Conservation (phyloP, 1,140 invertebrate species). For the Gryon sp. region DNA sequence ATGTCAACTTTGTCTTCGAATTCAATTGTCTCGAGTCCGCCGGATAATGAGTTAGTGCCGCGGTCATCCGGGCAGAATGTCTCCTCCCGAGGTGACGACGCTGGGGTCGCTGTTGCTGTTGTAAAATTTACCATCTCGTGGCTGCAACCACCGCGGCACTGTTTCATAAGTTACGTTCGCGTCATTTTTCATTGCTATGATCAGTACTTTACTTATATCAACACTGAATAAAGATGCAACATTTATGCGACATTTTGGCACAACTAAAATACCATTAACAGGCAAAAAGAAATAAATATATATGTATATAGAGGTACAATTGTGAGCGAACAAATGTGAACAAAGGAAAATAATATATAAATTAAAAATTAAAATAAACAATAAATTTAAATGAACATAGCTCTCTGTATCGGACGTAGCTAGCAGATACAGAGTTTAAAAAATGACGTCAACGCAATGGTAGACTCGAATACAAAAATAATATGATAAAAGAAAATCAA, state of each 20-base stretch:
- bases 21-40: conserved; percentile 43
- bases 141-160: conserved; percentile 79
- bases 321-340: conserved; percentile 11
- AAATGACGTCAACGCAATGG: conserved; percentile 63
- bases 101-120: conserved; percentile 67
- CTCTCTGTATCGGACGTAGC: conserved; percentile 22
- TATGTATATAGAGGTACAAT: no score
- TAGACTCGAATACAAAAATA: conserved; percentile 61
- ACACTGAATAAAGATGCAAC: conserved; percentile 36
- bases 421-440: conserved; percentile 43
- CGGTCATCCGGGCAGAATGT: conserved; percentile 42
- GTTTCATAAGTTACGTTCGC: conserved; percentile 76
- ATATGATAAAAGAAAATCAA: conserved; percentile 32
- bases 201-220: conserved; percentile 6
- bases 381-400: conserved; percentile 52
- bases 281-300: conserved; percentile 34
- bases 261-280: conserved; percentile 40
- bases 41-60: conserved; percentile 55
- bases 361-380: conserved; percentile 23
- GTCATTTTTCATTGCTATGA: conserved; percentile 61
- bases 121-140: conserved; percentile 77
- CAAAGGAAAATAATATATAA: conserved; percentile 11
- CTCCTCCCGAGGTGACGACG: conserved; percentile 63
- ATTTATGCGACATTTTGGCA: conserved; percentile 29
- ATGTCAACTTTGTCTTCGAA: conserved; percentile 33